Percentiles rank a stretch among this genome's conserved stretches.
Conservation (phyloP, 2,113 vertebrate species). For the Chiloscyllium plagiosum region DNA sequence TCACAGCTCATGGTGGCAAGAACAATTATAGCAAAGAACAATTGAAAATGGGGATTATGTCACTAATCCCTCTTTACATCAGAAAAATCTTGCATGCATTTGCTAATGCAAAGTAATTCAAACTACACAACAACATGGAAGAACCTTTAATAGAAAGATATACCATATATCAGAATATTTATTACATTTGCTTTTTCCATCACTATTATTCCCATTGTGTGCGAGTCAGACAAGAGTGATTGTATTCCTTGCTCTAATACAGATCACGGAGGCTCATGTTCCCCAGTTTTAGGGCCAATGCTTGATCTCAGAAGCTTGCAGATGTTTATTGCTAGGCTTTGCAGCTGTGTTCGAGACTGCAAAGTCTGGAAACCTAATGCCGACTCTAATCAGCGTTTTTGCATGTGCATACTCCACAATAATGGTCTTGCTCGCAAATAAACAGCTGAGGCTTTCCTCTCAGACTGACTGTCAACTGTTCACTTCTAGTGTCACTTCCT, state of each 20-base stretch:
- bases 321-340: not conserved
- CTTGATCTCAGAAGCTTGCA: not conserved
- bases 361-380: not conserved
- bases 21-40: not conserved
- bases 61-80: not conserved
- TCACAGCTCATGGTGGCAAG: not conserved
- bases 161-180: not conserved
- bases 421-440: not conserved
- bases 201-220: not conserved
- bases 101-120: not conserved
- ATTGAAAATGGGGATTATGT: not conserved
- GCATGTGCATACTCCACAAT: not conserved
- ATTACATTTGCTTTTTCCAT: not conserved
- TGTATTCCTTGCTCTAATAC: not conserved
- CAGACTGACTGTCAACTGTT: not conserved
- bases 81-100: not conserved
- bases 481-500: not conserved
- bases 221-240: not conserved
- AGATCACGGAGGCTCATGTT: not conserved
- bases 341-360: conserved; percentile 9
- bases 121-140: not conserved
- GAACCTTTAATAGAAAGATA: not conserved
- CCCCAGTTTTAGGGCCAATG: not conserved
- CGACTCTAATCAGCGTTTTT: not conserved
- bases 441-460: not conserved